These are phyloP conservation scores for Sitobion miscanthi DNA, from an alignment of 1,140 invertebrate genomes.

Conservation along the genomic window DNA sequence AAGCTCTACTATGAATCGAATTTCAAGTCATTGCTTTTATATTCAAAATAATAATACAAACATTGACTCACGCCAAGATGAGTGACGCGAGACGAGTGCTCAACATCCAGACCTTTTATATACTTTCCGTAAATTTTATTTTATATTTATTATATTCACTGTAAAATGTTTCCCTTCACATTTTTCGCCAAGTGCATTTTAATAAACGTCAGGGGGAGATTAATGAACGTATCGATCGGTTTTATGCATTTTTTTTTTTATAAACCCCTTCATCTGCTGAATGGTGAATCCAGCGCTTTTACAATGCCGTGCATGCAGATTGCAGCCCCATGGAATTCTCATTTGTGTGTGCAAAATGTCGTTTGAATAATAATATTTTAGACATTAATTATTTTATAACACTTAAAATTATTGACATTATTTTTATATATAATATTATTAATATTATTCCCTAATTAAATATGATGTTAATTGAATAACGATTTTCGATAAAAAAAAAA, in stretches of 20 bases:
- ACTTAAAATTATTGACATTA: background rate
- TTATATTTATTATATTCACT: slow-evolving; percentile 19
- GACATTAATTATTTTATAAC: background rate
- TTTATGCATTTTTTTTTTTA: slow-evolving; percentile 25
- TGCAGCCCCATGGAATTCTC: background rate
- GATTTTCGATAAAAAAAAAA: background rate
- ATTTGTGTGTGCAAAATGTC: background rate
- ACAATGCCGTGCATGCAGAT: background rate
- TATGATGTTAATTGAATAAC: background rate
- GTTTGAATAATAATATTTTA: slow-evolving; percentile 4
- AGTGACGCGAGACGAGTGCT: background rate
- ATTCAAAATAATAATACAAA: background rate
- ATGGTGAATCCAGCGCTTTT: too few relatives aligned
- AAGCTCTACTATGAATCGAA: background rate
- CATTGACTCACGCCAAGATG: background rate
- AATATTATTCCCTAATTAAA: background rate
- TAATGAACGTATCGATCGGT: slow-evolving; percentile 18
- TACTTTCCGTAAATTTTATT: background rate
- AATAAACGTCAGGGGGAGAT: background rate
- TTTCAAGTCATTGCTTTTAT: background rate
- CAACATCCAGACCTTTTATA: background rate
- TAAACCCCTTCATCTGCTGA: background rate
- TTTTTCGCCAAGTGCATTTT: background rate
- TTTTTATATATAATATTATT: background rate
- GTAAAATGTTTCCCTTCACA: slow-evolving; percentile 6